Percentiles rank a stretch among this genome's conserved stretches.
These are phyloP conservation scores for Synergus japonicus DNA, from an alignment of 2,888 invertebrate genomes.

Conservation along the genomic window DNA sequence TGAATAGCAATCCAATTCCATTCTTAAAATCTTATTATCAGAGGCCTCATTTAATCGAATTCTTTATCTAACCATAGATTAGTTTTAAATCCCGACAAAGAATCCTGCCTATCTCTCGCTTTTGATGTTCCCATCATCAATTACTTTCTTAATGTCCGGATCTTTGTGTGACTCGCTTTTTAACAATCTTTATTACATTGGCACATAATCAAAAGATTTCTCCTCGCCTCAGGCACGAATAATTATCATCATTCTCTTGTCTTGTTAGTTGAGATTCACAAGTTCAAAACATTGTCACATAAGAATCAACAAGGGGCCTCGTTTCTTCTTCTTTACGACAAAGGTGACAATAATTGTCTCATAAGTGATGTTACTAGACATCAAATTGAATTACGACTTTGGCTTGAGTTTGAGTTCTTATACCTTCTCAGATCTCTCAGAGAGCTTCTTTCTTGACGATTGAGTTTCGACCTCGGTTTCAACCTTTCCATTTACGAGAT, in stretches of 20 bases:
- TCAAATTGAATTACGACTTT: neutral
- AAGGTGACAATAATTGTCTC: neutral
- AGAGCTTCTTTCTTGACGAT: neutral
- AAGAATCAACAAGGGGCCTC: neutral
- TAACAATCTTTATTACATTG: neutral
- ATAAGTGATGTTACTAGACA: neutral
- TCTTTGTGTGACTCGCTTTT: neutral
- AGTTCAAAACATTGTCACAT: neutral
- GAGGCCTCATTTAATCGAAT: no score
- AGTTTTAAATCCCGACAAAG: neutral
- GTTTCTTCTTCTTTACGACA: neutral
- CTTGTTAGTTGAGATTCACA: neutral
- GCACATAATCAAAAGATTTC: neutral
- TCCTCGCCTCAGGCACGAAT: neutral
- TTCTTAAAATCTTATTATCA: no score
- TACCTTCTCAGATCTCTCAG: neutral
- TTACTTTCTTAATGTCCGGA: neutral
- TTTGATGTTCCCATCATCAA: neutral
- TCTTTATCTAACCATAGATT: neutral
- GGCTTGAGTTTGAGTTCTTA: neutral
- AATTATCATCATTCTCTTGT: neutral
- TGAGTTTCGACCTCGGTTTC: conserved; percentile 13
- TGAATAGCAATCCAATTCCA: no score
- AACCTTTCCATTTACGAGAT: conserved; percentile 14
- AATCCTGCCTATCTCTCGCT: neutral